Base-by-base conservation (phyloP, 2,888 invertebrate species). In the Drosophila demipolita region DNA sequence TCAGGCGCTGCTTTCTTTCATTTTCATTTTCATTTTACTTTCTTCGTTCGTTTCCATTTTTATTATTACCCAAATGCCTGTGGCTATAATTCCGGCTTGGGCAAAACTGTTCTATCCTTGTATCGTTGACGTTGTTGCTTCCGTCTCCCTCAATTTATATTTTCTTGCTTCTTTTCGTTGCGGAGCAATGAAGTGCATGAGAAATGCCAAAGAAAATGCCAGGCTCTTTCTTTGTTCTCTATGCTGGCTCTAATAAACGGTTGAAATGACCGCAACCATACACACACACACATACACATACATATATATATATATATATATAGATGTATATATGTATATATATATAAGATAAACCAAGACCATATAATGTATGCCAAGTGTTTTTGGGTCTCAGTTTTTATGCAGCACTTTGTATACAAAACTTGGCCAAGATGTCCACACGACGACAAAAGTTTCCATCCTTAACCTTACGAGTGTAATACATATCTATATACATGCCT, bases 181-280 rank as follows among this genome's bases (percentile, higher is more conserved):
- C 20, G 75, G 60, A 70, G 89, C 83, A 87, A 81, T 90, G 81
- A 88, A 83, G 79, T 83, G 84, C 78, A 88, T 80, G 80, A 86
- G 82, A 78, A 78, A 87, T 80, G 77, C 90, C 83, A 76, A 83
- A 67, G 70, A 78, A 86, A 90, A 75, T 78, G 32, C 67, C 65
- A 57, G 58, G 52, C 75, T 73, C 72, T 82, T 77, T 73, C 73
- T 82, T 88, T 87, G 78, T 83, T 83, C 80, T 77, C 60, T 69
- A 68, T 72, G 76, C 68, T 69, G 62, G 29, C 57, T 78, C 79
- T 77, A 77, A 80, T 80, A 80, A 80, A 80, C 79, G 77, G 70
- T 71, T 77, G 79, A 73, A 71, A 71, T 73, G 75, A 71, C 79
- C 81, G 66, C 70, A 73, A 29, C 48, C 68, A 62, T n/a, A n/a